These are phyloP conservation scores for Triplophysa yarkandensis DNA, from an alignment of 2,797 vertebrate species.

Conservation along the genomic window DNA sequence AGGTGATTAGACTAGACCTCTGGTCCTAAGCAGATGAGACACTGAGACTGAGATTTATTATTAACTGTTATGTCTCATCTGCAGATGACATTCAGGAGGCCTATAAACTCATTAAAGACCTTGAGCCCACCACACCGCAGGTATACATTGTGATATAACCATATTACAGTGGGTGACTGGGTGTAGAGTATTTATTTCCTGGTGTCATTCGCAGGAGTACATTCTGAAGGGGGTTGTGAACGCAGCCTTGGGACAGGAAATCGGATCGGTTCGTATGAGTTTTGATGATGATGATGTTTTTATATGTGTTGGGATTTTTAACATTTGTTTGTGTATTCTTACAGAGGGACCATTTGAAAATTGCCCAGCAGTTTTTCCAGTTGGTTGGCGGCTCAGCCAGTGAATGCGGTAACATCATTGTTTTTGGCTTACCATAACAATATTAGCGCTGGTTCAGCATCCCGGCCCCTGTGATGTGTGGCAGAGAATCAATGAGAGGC, in stretches of 20 bases:
- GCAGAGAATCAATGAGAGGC: conserved; percentile 6
- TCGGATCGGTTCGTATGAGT: conserved; percentile 82
- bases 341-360: conserved; percentile 94
- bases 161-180: neutral
- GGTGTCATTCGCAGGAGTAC: conserved; percentile 81
- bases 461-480: conserved; percentile 4
- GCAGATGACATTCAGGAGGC: conserved; percentile 96
- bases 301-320: neutral
- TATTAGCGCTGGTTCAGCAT: conserved; percentile 40
- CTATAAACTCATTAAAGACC: conserved; percentile 93
- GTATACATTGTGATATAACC: conserved; percentile 64
- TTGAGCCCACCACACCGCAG: conserved; percentile 91
- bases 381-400: conserved; percentile 95
- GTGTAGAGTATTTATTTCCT: neutral
- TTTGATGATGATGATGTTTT: neutral
- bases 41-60: conserved; percentile 7
- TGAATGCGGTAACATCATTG: conserved; percentile 85
- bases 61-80: neutral
- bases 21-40: neutral
- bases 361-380: conserved; percentile 96
- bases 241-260: conserved; percentile 92
- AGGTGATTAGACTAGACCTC: conserved; percentile 66
- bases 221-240: conserved; percentile 97
- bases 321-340: conserved; percentile 42
- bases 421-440: conserved; percentile 27